Conservation (phyloP, 2,888 invertebrate species). For the Vanessa cardui region DNA sequence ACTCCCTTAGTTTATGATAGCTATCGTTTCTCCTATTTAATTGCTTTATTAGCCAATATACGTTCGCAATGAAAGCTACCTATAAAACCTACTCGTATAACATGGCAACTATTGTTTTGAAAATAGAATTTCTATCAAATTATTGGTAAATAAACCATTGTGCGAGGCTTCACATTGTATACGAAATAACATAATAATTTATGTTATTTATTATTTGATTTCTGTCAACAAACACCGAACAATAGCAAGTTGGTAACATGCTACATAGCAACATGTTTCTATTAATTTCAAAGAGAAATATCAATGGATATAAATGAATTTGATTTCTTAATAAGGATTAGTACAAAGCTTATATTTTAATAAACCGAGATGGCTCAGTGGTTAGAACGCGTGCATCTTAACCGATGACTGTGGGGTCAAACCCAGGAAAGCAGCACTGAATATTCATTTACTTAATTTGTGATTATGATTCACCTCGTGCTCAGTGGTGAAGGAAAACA, state of each 20-base stretch:
- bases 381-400: too few relatives aligned
- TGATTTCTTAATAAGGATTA: slow-evolving; percentile 4
- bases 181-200: slow-evolving; percentile 44
- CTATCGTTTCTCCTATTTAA: slow-evolving; percentile 18
- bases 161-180: slow-evolving; percentile 55
- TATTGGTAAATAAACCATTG: slow-evolving; percentile 48
- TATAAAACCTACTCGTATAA: slow-evolving; percentile 12
- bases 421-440: too few relatives aligned
- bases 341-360: slow-evolving; percentile 13
- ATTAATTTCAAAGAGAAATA: slow-evolving; percentile 29
- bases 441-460: too few relatives aligned
- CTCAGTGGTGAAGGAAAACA: too few relatives aligned
- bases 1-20: slow-evolving; percentile 19
- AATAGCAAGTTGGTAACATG: slow-evolving; percentile 26
- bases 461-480: too few relatives aligned
- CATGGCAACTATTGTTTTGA: slow-evolving; percentile 39
- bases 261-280: slow-evolving; percentile 25
- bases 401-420: too few relatives aligned
- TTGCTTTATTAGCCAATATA: slow-evolving; percentile 29
- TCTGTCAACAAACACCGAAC: slow-evolving; percentile 33
- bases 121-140: slow-evolving; percentile 53
- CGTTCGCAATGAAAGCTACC: slow-evolving; percentile 10
- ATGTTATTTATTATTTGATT: slow-evolving; percentile 43
- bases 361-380: too few relatives aligned
- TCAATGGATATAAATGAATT: slow-evolving; percentile 16